phyloP scores from a whole-genome alignment of 92 coral and sea anemone genomes.

The Galaxea fascicularis region DNA sequence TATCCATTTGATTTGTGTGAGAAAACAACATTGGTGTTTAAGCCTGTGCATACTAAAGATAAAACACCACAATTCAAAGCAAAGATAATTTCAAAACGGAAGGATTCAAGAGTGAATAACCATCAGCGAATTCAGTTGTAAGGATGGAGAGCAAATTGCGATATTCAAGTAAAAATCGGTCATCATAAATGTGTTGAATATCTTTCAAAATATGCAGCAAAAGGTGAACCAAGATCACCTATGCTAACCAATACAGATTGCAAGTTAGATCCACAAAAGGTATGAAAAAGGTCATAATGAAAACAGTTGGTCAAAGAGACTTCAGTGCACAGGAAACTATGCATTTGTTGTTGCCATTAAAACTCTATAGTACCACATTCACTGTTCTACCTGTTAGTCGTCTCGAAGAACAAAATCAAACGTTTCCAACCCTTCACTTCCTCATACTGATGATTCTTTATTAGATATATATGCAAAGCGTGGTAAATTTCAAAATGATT shows the following conservation, averaged over 20 bases:
- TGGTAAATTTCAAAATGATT: constrained; percentile 17
- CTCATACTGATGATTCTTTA: constrained; percentile 56
- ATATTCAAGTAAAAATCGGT: constrained; percentile 60
- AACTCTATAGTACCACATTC: constrained; percentile 43
- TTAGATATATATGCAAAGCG: constrained; percentile 67
- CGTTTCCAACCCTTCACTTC: constrained; percentile 6
- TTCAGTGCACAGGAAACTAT: constrained; percentile 74
- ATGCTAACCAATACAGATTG: constrained; percentile 26
- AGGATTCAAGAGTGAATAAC: constrained; percentile 69
- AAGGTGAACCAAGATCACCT: constrained; percentile 68
- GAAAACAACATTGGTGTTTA: constrained; percentile 64
- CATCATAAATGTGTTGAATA: constrained; percentile 73
- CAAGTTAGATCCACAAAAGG: constrained; percentile 21
- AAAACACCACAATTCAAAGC: constrained; percentile 57
- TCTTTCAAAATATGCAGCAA: constrained; percentile 71
- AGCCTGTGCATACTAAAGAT: constrained; percentile 59
- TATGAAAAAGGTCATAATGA: constrained; percentile 57
- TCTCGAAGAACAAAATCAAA: constrained; percentile 34
- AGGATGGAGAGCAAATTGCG: constrained; percentile 73
- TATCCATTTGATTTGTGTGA: constrained; percentile 63
- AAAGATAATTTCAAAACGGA: constrained; percentile 70
- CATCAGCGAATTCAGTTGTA: constrained; percentile 57
- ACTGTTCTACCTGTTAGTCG: constrained; percentile 40
- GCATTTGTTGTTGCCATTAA: constrained; percentile 58
- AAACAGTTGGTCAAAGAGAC: constrained; percentile 65